Evolutionary conservation across 2,888 invertebrate genomes (phyloP), one percentile per base, ranked within the genome.

Genomic region (Nomada goodeniana): DNA sequence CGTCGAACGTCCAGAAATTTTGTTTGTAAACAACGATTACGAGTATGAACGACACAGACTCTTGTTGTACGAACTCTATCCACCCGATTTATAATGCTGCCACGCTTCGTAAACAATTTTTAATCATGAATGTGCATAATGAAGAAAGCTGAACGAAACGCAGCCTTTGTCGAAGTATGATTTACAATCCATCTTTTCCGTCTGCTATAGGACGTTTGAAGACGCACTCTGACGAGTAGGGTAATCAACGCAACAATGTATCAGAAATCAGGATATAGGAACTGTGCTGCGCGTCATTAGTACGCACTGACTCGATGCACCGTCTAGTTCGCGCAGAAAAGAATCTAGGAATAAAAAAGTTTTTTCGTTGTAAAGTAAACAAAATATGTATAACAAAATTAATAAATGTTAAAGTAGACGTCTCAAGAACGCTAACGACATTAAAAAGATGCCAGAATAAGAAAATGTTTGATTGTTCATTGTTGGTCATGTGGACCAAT

Each of bases 11-110:
- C 29, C 4, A 29, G 65, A 70, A 82, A 83, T 86, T 88, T 89
- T 87, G 86, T 90, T 91, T 86, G 86, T 87, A 87, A 88, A 87
- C 69, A 86, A 76, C 71, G 84, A 85, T 84, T 86, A 69, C 55
- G 79, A 82, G 84, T 86, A 87, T 88, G 86, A 80, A 86, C 85
- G 80, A 80, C 84, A 90, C 89, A 91, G 85, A 75, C 71, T 71
- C 61, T 67, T 88, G 76, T 89, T 91, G 86, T 90, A 23, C 67
- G 73, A 84, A 76, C 83, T 86, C 83, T 82, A 7, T 7, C 7
- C 7, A 36, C 36, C 36, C 36, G 36, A 36, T 36, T 36, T 36
- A 7, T 36, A 55, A 75, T 60, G 47, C 47, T 79, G 74, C 61
- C 68, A 29, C 53, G 18, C 60, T 65, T 55, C 55, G 78, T 88